Conservation (phyloP, 2,888 invertebrate genomes). For the Gerris lacustris region DNA sequence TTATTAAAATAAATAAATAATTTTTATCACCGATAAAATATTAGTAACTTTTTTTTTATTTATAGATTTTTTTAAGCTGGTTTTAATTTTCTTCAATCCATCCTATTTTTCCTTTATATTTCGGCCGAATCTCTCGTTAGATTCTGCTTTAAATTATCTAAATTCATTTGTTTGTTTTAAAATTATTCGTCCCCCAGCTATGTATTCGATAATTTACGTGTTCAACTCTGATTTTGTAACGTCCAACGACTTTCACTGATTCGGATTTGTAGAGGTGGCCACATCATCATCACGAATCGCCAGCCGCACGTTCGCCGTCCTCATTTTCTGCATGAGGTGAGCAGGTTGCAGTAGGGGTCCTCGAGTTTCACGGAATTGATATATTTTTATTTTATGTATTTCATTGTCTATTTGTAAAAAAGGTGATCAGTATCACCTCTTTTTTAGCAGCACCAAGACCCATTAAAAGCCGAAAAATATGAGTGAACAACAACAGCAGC, state of each 20-base stretch:
- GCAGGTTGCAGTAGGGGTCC: conserved; percentile 2
- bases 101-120: too few species aligned
- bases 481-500: conserved; percentile 23
- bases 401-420: background rate
- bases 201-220: background rate
- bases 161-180: too few species aligned
- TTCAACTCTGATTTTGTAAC: background rate
- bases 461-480: conserved; percentile 19
- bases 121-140: too few species aligned
- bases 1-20: too few species aligned
- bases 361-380: background rate
- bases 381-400: conserved; percentile 1
- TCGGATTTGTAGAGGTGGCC: conserved; percentile 12
- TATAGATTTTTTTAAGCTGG: too few species aligned
- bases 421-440: background rate
- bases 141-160: too few species aligned
- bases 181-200: too few species aligned
- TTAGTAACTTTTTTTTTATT: too few species aligned
- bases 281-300: conserved; percentile 20
- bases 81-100: too few species aligned
- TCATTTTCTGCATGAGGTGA: conserved; percentile 19
- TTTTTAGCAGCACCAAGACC: background rate
- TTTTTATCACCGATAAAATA: too few species aligned
- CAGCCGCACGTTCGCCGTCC: conserved; percentile 16
- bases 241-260: background rate